Conservation (phyloP, 2,113 vertebrate species). For the Dasypus novemcinctus region DNA sequence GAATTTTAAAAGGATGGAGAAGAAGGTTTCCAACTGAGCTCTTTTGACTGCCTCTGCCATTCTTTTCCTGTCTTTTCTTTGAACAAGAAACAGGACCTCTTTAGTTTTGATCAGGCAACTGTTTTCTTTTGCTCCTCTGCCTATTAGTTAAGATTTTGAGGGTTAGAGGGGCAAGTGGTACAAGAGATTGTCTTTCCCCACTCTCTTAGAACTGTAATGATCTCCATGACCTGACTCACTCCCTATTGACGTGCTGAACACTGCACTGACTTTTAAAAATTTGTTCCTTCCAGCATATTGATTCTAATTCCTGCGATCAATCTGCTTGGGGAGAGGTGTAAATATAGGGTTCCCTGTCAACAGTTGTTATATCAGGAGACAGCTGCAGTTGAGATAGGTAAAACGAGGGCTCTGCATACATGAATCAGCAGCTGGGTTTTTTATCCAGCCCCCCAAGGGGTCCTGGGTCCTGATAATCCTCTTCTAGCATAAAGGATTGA, state of each 20-base stretch:
- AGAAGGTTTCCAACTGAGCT: conserved; percentile 62
- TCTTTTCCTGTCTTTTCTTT: conserved; percentile 68
- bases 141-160: conserved; percentile 43
- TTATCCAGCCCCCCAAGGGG: not conserved
- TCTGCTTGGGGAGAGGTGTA: not conserved
- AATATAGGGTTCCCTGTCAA: not conserved
- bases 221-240: conserved; percentile 31
- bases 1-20: conserved; percentile 69
- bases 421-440: not conserved
- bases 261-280: not conserved
- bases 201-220: not conserved
- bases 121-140: conserved; percentile 60
- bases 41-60: conserved; percentile 51
- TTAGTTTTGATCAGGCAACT: conserved; percentile 49
- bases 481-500: not conserved
- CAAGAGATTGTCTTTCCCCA: conserved; percentile 18
- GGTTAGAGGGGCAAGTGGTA: not conserved
- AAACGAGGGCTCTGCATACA: not conserved
- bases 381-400: not conserved
- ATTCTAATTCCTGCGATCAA: conserved; percentile 33
- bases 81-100: conserved; percentile 56
- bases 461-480: not conserved
- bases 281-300: conserved; percentile 30
- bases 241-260: not conserved
- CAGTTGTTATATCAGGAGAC: not conserved